A percentile compares a stretch with the other conserved stretches of the same genome.
Evolutionary conservation across 2,113 vertebrate species (phyloP).

Genomic region (Orthonyx spaldingii): DNA sequence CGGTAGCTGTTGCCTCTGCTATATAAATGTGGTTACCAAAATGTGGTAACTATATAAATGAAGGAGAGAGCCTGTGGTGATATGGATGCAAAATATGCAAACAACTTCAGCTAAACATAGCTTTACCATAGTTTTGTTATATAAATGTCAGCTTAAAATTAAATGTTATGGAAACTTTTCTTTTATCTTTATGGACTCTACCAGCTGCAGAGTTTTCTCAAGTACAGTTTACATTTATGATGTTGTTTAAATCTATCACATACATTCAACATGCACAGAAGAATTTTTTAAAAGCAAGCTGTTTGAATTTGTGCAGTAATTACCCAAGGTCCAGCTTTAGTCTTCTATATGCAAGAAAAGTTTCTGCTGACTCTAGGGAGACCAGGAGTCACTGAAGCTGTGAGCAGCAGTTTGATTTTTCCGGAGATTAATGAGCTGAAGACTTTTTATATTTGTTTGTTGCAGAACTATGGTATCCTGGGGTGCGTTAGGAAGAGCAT

Average conservation of each 20-base stretch:
- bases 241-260: slow-evolving; percentile 46
- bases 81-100: slow-evolving; percentile 48
- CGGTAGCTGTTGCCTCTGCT: slow-evolving; percentile 17
- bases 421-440: background rate
- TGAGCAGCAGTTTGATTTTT: background rate
- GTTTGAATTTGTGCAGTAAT: background rate
- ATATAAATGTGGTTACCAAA: slow-evolving; percentile 9
- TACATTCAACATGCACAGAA: slow-evolving; percentile 15
- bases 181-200: slow-evolving; percentile 54
- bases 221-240: slow-evolving; percentile 57
- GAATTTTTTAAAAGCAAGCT: slow-evolving; percentile 33
- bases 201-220: slow-evolving; percentile 46
- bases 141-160: slow-evolving; percentile 61
- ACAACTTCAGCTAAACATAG: slow-evolving; percentile 56
- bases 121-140: slow-evolving; percentile 57
- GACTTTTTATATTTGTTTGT: background rate
- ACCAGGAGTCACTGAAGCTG: background rate
- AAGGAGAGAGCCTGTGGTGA: slow-evolving; percentile 5
- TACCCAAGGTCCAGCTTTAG: background rate
- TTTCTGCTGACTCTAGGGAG: background rate
- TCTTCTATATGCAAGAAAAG: background rate
- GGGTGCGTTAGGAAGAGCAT: background rate
- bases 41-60: slow-evolving; percentile 31
- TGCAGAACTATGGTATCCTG: background rate
- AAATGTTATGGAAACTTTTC: slow-evolving; percentile 62